Base-by-base conservation (phyloP, 2,113 vertebrate genomes). In the Chloropsis cyanopogon region DNA sequence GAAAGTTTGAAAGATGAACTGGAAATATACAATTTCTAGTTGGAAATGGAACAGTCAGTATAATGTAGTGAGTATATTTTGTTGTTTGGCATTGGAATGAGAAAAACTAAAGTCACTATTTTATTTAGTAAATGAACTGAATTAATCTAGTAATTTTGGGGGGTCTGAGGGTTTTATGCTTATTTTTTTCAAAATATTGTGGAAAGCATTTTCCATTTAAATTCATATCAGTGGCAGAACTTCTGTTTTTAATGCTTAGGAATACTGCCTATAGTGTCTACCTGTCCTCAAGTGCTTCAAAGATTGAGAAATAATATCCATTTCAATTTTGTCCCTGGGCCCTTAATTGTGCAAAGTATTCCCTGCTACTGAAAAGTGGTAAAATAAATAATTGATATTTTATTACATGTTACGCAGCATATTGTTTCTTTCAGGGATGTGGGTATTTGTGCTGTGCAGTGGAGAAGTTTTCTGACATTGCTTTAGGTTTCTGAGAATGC, bases 331-430 rank as follows among this genome's bases (percentile, higher is more conserved):
- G 50, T 96, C 80, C 95, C 73, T 65, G 72, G 88, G 95, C 59
- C 89, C 41, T 90, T 96, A 61, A 82, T 33, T 96, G 68, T 90
- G 91, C 42, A 91, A 70, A 92, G 50, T 73, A 86, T 78, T 94
- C 59, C 61, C 42, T 85, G 54, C 44, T 72, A 93, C 26, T 79
- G 54, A 92, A 96, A 97, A 97, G 75, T 78, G 23, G 29, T 75
- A 85, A 86, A 95, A 92, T 97, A 92, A 97, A 97, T 97, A 98
- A 97, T 95, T 97, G 93, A 97, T 97, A 93, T 94, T 90, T 54
- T 92, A 85, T 96, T 78, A 72, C 54, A 72, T 60, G 41, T 42
- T 87, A 54, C 63, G 59, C 50, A 87, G 39, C 6, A 15, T 84
- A 63, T 94, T 95, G 84, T 96, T 90, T 96, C 72, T 72, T 90